Evolutionary conservation across 2,888 invertebrate genomes (phyloP).

Genomic region (Epinotia nisella): DNA sequence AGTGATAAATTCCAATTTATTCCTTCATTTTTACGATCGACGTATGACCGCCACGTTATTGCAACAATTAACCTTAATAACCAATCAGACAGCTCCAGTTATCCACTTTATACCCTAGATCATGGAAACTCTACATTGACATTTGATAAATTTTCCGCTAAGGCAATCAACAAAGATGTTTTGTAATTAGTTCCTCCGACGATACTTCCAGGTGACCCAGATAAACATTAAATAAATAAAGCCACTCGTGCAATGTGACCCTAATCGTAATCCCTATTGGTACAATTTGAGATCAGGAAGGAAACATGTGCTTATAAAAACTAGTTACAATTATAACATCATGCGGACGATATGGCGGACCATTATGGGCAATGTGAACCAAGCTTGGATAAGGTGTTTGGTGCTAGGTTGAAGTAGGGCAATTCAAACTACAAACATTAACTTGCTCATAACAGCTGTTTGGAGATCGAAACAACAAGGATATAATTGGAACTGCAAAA

Average conservation of each 20-base stretch:
- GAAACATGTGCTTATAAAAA: not conserved
- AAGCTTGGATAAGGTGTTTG: constrained; percentile 10
- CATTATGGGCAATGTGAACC: constrained; percentile 1
- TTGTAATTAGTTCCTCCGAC: constrained; percentile 10
- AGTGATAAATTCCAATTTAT: constrained; percentile 33
- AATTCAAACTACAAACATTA: constrained; percentile 30
- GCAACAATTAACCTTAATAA: constrained; percentile 29
- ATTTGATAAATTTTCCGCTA: not conserved
- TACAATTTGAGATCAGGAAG: constrained; percentile 3
- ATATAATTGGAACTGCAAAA: constrained; percentile 6
- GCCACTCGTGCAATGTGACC: constrained; percentile 3
- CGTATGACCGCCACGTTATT: constrained; percentile 8
- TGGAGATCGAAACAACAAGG: constrained; percentile 2
- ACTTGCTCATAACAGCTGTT: constrained; percentile 8
- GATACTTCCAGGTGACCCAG: not conserved
- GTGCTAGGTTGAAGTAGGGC: constrained; percentile 14
- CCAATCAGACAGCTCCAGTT: constrained; percentile 16
- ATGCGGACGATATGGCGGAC: not conserved
- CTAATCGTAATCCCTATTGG: constrained; percentile 18
- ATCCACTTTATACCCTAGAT: not conserved
- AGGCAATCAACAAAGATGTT: not conserved
- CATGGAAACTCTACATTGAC: not conserved
- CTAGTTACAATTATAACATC: constrained; percentile 7
- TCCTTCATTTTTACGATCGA: constrained; percentile 34
- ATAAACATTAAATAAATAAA: constrained; percentile 27